Evolutionary conservation across 2,797 vertebrate genomes (phyloP).

Genomic region (Oreochromis grahami): DNA sequence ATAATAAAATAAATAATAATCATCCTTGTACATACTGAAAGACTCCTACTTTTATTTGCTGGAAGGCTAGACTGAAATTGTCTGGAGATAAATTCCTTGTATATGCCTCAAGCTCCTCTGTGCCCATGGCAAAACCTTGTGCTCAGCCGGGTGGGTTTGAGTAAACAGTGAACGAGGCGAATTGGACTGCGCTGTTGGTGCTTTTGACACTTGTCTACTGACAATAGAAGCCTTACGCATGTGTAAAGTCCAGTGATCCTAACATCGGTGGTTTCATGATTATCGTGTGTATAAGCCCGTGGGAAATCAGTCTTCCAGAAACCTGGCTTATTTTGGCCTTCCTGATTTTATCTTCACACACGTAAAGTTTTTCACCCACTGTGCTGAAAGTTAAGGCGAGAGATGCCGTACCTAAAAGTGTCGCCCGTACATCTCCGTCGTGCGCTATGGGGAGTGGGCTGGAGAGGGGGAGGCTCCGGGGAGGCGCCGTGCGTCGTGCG

Average conservation of each 20-base stretch:
- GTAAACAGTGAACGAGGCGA: slow-evolving; percentile 13
- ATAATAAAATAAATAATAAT: not conserved
- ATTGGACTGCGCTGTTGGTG: slow-evolving; percentile 4
- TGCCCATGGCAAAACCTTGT: not conserved
- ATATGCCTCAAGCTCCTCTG: not conserved
- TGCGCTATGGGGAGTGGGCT: slow-evolving; percentile 38
- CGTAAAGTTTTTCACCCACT: not conserved
- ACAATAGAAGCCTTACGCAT: not conserved
- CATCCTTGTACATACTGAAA: not conserved
- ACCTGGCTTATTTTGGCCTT: not conserved
- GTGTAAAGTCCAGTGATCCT: not conserved
- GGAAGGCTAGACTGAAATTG: not conserved
- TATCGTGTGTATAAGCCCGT: not conserved
- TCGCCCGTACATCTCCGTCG: slow-evolving; percentile 4
- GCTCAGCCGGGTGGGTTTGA: not conserved
- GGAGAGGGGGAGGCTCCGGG: slow-evolving; percentile 46
- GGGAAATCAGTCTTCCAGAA: not conserved
- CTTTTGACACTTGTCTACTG: slow-evolving; percentile 20
- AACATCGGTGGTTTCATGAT: not conserved
- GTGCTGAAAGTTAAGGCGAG: not conserved
- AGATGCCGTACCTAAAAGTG: not conserved
- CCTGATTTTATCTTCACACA: not conserved
- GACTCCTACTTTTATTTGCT: not conserved
- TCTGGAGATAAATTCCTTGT: not conserved
- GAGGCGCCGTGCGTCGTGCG: slow-evolving; percentile 66